Conservation (phyloP, 2,888 invertebrate genomes). For the Agrotis exclamationis region DNA sequence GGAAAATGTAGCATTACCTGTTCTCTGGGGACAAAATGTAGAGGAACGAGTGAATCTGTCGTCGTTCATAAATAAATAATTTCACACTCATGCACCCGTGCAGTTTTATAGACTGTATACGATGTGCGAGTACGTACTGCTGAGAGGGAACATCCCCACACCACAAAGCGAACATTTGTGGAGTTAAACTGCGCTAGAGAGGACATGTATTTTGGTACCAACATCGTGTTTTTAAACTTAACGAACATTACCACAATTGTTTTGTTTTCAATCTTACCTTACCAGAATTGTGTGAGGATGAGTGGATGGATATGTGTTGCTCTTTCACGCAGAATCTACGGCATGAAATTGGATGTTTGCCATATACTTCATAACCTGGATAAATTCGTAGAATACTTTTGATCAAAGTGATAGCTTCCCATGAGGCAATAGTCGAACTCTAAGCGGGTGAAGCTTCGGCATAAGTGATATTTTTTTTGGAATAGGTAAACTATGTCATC, state of each 20-base stretch:
- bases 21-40: constrained; percentile 46
- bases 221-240: constrained; percentile 7
- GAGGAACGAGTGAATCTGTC: constrained; percentile 45
- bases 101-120: constrained; percentile 45
- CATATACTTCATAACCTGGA: too few species aligned
- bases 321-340: too few species aligned
- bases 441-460: too few species aligned
- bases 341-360: too few species aligned
- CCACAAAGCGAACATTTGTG: constrained; percentile 31
- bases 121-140: constrained; percentile 32
- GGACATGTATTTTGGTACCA: constrained; percentile 20
- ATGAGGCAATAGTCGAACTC: too few species aligned
- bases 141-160: constrained; percentile 16
- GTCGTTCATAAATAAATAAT: constrained; percentile 66
- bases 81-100: constrained; percentile 44
- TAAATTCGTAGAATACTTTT: too few species aligned
- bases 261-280: too few species aligned
- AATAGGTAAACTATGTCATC: not conserved
- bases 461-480: not conserved
- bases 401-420: too few species aligned
- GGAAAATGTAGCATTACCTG: constrained; percentile 56
- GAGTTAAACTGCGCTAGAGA: constrained; percentile 18
- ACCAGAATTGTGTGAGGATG: too few species aligned
- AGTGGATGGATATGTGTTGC: too few species aligned
- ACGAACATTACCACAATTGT: not conserved